Conservation (phyloP, 2,113 vertebrate species). For the Mesocricetus auratus region DNA sequence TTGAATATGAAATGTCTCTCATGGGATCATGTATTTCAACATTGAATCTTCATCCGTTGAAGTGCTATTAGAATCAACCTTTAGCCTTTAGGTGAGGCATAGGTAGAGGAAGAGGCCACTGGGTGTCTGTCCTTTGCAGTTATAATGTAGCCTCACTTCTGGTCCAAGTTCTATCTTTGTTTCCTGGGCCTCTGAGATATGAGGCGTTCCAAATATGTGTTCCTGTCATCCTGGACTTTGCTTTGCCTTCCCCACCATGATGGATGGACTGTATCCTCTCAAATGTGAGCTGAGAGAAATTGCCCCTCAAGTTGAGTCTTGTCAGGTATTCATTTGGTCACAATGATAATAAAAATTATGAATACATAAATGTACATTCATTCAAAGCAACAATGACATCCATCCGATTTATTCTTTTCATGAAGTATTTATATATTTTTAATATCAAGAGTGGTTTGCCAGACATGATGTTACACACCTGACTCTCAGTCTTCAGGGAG, state of each 20-base stretch:
- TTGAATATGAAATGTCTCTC: neutral
- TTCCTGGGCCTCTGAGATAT: neutral
- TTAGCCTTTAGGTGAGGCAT: neutral
- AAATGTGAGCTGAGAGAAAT: neutral
- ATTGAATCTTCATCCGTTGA: neutral
- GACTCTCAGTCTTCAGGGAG: neutral
- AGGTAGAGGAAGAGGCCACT: neutral
- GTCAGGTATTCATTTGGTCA: neutral
- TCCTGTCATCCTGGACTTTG: neutral
- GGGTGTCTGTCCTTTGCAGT: neutral
- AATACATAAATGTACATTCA: neutral
- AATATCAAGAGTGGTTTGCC: neutral
- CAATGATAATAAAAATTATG: neutral
- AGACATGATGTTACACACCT: neutral
- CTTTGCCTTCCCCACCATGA: neutral
- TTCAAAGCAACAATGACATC: neutral
- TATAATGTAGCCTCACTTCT: neutral
- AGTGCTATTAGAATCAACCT: neutral
- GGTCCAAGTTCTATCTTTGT: too few species aligned
- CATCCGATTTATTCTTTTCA: neutral
- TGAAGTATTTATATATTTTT: neutral
- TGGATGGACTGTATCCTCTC: neutral
- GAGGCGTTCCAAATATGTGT: neutral
- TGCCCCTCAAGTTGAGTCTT: neutral
- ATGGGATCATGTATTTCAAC: neutral